Evolutionary conservation across 2,888 invertebrate genomes (phyloP).

Genomic region (Xestia sexstrigata): DNA sequence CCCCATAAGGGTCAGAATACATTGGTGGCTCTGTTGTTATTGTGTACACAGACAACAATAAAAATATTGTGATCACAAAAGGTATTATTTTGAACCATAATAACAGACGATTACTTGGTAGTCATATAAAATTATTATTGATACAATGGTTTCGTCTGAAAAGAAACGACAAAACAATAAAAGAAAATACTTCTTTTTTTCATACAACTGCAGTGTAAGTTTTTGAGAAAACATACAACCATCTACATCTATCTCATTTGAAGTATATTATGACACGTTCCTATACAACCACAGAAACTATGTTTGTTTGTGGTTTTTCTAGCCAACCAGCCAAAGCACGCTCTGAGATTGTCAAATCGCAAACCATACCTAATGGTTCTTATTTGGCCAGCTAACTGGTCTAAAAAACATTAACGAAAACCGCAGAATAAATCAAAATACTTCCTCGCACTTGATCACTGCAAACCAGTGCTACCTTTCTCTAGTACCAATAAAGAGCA

Average conservation of each 20-base stretch:
- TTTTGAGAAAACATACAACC: not conserved
- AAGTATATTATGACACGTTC: slow-evolving; percentile 4
- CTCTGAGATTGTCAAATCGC: not conserved
- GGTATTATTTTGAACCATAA: slow-evolving; percentile 21
- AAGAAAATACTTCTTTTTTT: not conserved
- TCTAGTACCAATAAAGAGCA: not conserved
- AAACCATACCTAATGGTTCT: not conserved
- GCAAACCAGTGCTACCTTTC: not conserved
- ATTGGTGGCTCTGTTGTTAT: slow-evolving; percentile 28
- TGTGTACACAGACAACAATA: slow-evolving; percentile 15
- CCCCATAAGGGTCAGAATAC: not conserved
- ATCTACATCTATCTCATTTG: slow-evolving; percentile 5
- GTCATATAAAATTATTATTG: no score
- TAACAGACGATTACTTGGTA: slow-evolving; percentile 12
- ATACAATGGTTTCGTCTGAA: not conserved
- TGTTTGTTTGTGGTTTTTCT: slow-evolving; percentile 21
- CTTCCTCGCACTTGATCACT: not conserved
- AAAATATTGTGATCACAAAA: slow-evolving; percentile 29
- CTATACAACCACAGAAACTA: slow-evolving; percentile 20
- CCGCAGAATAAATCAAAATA: not conserved
- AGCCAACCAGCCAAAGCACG: slow-evolving; percentile 2
- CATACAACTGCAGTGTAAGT: not conserved
- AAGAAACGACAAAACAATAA: not conserved
- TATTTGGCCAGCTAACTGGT: not conserved
- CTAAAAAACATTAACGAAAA: slow-evolving; percentile 1